Percentiles rank a stretch among this genome's conserved stretches.
These are phyloP conservation scores for Cheilosia scutellata DNA, from an alignment of 2,888 invertebrate species.

Conservation along the genomic window DNA sequence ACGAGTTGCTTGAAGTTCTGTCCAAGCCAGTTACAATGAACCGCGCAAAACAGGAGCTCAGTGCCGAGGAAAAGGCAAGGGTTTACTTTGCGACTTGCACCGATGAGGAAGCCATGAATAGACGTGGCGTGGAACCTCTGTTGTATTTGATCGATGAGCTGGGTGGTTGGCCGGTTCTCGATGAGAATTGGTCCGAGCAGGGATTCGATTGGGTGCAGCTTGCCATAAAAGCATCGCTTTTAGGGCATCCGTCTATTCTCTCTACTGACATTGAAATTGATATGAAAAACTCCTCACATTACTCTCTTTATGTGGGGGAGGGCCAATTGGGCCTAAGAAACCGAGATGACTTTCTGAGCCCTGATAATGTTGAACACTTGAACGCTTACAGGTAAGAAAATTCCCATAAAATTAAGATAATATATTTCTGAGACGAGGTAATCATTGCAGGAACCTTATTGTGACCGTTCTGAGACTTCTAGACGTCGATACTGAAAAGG, in stretches of 20 bases:
- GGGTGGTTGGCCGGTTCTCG: conserved; percentile 73
- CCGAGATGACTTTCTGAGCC: conserved; percentile 61
- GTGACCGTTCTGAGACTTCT: conserved; percentile 66
- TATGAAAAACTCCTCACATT: conserved; percentile 55
- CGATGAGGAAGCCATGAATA: conserved; percentile 59
- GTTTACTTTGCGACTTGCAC: conserved; percentile 60
- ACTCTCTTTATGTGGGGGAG: conserved; percentile 64
- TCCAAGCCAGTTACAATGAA: conserved; percentile 30
- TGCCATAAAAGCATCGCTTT: conserved; percentile 37
- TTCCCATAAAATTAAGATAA: neutral
- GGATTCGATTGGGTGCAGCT: conserved; percentile 68
- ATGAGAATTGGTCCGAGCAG: conserved; percentile 67
- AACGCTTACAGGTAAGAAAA: conserved; percentile 63
- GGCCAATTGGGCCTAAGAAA: conserved; percentile 52
- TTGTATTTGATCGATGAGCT: conserved; percentile 67
- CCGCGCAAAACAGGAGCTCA: conserved; percentile 40
- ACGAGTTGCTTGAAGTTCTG: conserved; percentile 58
- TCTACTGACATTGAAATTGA: conserved; percentile 57
- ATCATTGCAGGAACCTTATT: conserved; percentile 50
- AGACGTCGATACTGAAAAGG: conserved; percentile 65
- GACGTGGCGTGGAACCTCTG: conserved; percentile 60
- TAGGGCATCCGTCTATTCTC: conserved; percentile 42
- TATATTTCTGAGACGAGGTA: too few relatives aligned
- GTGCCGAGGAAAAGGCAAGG: conserved; percentile 68
- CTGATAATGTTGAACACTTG: conserved; percentile 57